These are phyloP conservation scores for Actinernus sp. DNA, from an alignment of 92 coral and sea anemone genomes.

Conservation along the genomic window DNA sequence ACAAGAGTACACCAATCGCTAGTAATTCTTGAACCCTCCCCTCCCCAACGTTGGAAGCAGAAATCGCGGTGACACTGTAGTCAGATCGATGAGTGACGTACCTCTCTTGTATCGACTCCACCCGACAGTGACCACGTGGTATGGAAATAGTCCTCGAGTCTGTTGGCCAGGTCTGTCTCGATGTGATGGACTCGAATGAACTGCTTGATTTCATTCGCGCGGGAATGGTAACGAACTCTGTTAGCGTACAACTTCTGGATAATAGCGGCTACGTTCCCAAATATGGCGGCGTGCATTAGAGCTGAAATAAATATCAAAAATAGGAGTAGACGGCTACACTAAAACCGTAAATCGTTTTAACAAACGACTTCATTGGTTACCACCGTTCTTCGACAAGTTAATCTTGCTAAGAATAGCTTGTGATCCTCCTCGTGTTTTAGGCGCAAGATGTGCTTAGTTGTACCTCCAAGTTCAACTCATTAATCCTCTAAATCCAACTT, in stretches of 20 bases:
- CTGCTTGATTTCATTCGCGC: conserved; percentile 91
- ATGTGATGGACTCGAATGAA: conserved; percentile 89
- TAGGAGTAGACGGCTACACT: too few species aligned
- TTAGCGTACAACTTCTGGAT: conserved; percentile 91
- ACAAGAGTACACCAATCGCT: too few species aligned
- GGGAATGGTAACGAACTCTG: conserved; percentile 88
- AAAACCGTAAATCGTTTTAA: too few species aligned
- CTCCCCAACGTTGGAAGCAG: neutral
- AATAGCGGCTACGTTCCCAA: conserved; percentile 95
- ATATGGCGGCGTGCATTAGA: conserved; percentile 93
- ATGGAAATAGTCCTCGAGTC: conserved; percentile 90
- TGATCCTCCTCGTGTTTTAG: too few species aligned
- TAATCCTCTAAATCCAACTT: too few species aligned
- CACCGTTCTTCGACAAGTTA: too few species aligned
- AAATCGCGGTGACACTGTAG: neutral
- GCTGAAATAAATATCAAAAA: too few species aligned
- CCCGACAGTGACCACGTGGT: conserved; percentile 93
- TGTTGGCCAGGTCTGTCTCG: conserved; percentile 77
- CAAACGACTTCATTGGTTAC: too few species aligned
- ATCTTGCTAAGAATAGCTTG: too few species aligned
- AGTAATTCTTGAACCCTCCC: too few species aligned
- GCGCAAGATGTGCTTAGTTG: too few species aligned
- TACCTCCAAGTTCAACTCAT: too few species aligned
- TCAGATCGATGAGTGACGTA: conserved; percentile 10
- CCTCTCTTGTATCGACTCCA: conserved; percentile 92